phyloP scores from a whole-genome alignment of 2,113 vertebrate species.

The Hystrix cristata region DNA sequence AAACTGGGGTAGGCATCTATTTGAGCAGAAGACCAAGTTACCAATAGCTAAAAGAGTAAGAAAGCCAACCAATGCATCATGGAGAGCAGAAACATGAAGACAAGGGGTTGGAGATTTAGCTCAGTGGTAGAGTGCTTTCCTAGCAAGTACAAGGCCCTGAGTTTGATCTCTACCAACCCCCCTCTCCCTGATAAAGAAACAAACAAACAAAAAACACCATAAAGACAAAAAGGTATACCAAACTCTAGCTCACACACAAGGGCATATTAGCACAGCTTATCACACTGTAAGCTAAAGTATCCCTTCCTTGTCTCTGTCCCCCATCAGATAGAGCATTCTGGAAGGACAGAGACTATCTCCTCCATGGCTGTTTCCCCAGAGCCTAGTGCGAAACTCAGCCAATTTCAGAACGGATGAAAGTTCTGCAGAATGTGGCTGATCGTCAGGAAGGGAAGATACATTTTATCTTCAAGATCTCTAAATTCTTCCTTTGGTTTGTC shows the following conservation, averaged over 20 bases:
- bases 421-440: neutral
- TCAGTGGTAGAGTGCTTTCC: too few relatives aligned
- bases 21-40: neutral
- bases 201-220: neutral
- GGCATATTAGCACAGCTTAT: neutral
- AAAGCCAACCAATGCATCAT: neutral
- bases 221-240: neutral
- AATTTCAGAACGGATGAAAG: neutral
- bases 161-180: too few relatives aligned
- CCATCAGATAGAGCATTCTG: too few relatives aligned
- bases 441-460: neutral
- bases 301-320: neutral
- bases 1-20: neutral
- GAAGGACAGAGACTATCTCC: neutral
- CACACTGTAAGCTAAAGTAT: too few relatives aligned
- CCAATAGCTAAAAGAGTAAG: neutral
- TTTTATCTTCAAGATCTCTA: neutral
- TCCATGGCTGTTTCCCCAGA: rapidly evolving
- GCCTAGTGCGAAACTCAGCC: neutral
- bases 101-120: too few relatives aligned
- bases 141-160: too few relatives aligned
- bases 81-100: neutral
- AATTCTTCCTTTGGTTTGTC: neutral
- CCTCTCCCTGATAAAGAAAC: too few relatives aligned
- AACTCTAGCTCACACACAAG: neutral